phyloP scores from a whole-genome alignment of 92 coral and sea anemone genomes.

The Blastomussa wellsi region DNA sequence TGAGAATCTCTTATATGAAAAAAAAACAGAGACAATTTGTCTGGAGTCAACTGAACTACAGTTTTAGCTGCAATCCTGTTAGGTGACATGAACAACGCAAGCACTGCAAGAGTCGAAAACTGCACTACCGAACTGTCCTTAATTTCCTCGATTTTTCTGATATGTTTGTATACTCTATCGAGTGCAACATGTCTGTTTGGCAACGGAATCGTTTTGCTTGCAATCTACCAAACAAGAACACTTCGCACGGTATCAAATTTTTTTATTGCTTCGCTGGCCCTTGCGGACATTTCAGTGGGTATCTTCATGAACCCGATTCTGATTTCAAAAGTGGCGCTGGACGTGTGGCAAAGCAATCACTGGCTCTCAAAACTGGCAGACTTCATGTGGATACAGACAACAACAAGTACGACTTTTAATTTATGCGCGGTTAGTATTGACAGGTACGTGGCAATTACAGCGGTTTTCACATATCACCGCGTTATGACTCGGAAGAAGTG shows the following conservation, averaged over 20 bases:
- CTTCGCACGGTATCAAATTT: conserved; percentile 57
- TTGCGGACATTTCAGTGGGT: conserved; percentile 64
- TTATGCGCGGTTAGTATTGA: conserved; percentile 79
- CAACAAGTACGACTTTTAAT: conserved; percentile 71
- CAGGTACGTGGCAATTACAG: conserved; percentile 65
- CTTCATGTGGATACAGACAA: conserved; percentile 75
- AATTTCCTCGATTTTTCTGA: not conserved
- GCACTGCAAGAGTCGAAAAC: not conserved
- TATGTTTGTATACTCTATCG: conserved; percentile 19
- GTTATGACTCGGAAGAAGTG: conserved; percentile 51
- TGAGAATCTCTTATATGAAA: no score
- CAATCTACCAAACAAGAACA: conserved; percentile 37
- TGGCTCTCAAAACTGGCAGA: conserved; percentile 69
- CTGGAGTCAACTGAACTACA: not conserved
- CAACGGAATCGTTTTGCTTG: conserved; percentile 49
- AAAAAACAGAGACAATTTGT: not conserved
- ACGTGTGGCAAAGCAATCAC: conserved; percentile 66
- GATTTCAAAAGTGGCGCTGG: conserved; percentile 50
- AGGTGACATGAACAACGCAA: conserved; percentile 7
- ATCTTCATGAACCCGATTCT: conserved; percentile 64
- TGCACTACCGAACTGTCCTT: conserved; percentile 13
- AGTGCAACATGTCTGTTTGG: conserved; percentile 37
- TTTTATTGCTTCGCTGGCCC: conserved; percentile 57
- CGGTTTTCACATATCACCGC: conserved; percentile 55
- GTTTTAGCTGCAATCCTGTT: not conserved